Evolutionary conservation across 2,797 vertebrate species (phyloP).

Genomic region (Poecilia wingei): DNA sequence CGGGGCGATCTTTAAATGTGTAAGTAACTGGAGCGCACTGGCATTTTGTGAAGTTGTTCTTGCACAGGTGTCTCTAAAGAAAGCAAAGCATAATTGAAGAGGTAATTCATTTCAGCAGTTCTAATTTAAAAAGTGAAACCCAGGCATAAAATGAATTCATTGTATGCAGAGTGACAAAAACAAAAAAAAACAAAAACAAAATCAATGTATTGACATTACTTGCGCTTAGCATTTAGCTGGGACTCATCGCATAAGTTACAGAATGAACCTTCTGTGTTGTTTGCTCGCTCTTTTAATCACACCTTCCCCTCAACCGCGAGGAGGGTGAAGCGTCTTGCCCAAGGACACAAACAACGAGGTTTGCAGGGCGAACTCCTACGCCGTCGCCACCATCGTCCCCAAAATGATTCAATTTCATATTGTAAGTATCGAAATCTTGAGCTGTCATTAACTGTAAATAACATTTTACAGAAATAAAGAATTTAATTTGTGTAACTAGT

Average conservation of each 20-base stretch:
- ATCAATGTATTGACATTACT: too few species aligned
- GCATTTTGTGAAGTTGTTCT: background rate
- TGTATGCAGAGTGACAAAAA: too few species aligned
- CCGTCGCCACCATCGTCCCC: too few species aligned
- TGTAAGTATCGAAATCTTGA: background rate
- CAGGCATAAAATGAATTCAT: background rate
- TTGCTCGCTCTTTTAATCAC: background rate
- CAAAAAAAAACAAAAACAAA: too few species aligned
- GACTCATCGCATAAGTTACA: background rate
- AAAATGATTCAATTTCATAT: background rate
- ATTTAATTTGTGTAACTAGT: background rate
- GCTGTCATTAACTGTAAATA: background rate
- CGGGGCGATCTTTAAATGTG: background rate
- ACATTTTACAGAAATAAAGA: background rate
- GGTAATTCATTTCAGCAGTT: background rate
- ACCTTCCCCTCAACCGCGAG: background rate
- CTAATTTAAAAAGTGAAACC: background rate
- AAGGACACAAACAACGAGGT: too few species aligned
- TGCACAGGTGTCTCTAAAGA: background rate
- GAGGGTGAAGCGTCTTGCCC: too few species aligned
- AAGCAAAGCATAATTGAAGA: background rate
- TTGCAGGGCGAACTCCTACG: too few species aligned
- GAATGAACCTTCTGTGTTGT: background rate
- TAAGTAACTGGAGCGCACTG: background rate
- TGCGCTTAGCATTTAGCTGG: background rate